Conservation (phyloP, 2,797 vertebrate species). For the Cottoperca gobio region DNA sequence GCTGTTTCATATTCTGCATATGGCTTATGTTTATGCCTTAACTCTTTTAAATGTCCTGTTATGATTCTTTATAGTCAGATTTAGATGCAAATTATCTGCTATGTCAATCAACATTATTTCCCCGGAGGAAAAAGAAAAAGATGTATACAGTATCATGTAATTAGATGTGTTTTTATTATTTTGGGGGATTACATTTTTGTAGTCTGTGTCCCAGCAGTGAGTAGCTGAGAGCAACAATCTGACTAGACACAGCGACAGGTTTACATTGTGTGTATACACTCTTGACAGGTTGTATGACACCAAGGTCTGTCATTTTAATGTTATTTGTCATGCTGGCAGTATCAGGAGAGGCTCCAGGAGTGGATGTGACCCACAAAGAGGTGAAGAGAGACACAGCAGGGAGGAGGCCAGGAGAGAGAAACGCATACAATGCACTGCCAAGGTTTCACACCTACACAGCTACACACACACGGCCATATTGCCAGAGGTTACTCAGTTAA, state of each 20-base stretch:
- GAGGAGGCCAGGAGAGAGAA: constrained; percentile 24
- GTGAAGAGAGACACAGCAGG: constrained; percentile 49
- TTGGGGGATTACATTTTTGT: not conserved
- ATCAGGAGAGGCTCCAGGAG: constrained; percentile 30
- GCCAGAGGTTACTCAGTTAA: constrained; percentile 53
- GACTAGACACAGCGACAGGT: constrained; percentile 4
- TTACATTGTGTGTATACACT: not conserved
- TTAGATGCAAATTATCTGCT: not conserved
- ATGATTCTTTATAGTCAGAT: constrained; percentile 8
- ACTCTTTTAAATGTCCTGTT: constrained; percentile 1
- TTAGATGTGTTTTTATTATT: not conserved
- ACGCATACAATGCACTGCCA: constrained; percentile 27
- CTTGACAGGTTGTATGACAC: constrained; percentile 18
- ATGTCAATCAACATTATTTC: not conserved
- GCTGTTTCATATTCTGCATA: constrained; percentile 1
- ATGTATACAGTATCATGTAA: not conserved
- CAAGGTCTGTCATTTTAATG: constrained; percentile 30
- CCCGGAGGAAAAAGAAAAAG: not conserved
- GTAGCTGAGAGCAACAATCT: not conserved
- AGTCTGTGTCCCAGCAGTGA: not conserved
- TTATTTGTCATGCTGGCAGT: constrained; percentile 22
- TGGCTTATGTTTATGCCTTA: not conserved
- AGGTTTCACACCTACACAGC: constrained; percentile 34
- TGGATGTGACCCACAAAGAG: constrained; percentile 49
- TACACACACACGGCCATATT: constrained; percentile 6